A percentile compares a stretch with the other conserved stretches of the same genome.
Conservation (phyloP, 2,888 invertebrate genomes). For the Rhamphomyia laevipes region DNA sequence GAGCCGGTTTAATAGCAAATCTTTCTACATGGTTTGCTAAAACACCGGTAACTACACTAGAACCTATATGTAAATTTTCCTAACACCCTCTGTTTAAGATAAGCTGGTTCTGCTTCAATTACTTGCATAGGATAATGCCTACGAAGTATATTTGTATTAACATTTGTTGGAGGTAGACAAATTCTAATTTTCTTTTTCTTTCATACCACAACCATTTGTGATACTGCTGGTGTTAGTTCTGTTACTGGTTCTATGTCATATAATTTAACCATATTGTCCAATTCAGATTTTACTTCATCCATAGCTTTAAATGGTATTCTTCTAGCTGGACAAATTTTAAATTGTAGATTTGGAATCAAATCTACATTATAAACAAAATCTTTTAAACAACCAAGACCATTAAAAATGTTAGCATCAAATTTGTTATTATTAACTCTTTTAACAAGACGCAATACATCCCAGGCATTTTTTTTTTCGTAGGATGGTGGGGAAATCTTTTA, state of each 20-base stretch:
- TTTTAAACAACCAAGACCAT: slow-evolving; percentile 12
- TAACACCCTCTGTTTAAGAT: too few relatives aligned
- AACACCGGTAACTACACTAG: too few relatives aligned
- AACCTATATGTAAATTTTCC: too few relatives aligned
- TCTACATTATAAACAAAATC: slow-evolving; percentile 8
- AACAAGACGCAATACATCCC: slow-evolving; percentile 9
- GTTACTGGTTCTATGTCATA: slow-evolving; percentile 7
- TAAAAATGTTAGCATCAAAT: slow-evolving; percentile 6
- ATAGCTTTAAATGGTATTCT: slow-evolving; percentile 12
- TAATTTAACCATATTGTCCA: slow-evolving; percentile 11
- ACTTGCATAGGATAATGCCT: slow-evolving; percentile 13
- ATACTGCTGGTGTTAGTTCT: slow-evolving; percentile 12
- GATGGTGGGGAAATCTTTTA: too few relatives aligned
- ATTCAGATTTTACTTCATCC: slow-evolving; percentile 11
- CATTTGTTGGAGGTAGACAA: slow-evolving; percentile 9
- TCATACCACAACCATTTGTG: slow-evolving; percentile 12
- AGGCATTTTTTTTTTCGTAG: too few relatives aligned
- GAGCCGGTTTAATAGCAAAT: too few relatives aligned
- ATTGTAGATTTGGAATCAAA: slow-evolving; percentile 11
- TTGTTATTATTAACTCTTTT: slow-evolving; percentile 8
- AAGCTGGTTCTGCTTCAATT: slow-evolving; percentile 12
- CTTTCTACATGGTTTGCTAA: too few relatives aligned
- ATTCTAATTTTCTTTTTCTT: slow-evolving; percentile 12
- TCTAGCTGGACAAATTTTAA: slow-evolving; percentile 12
- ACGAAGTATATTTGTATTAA: slow-evolving; percentile 12